Percentiles rank a stretch among this genome's conserved stretches.
phyloP scores from a whole-genome alignment of 2,888 invertebrate genomes.

The Tenthredo livida region DNA sequence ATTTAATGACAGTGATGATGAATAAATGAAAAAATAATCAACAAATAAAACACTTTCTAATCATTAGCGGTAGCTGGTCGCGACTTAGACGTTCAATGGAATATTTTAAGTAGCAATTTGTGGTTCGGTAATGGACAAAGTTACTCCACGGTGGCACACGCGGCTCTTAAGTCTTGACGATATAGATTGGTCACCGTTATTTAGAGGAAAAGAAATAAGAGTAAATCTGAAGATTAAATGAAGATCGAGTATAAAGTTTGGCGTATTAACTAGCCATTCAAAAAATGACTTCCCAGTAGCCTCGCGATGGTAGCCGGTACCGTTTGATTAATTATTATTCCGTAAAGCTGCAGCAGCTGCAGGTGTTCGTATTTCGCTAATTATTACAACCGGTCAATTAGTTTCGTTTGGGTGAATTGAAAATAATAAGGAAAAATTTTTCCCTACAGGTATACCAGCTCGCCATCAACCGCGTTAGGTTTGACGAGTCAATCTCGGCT shows the following conservation, averaged over 20 bases:
- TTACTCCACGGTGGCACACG: conserved; percentile 20
- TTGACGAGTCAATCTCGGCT: conserved; percentile 73
- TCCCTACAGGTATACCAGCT: neutral
- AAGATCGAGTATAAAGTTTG: neutral
- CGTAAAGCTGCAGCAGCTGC: neutral
- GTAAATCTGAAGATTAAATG: neutral
- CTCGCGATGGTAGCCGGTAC: neutral
- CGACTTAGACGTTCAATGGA: conserved; percentile 34
- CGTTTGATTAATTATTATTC: conserved; percentile 19
- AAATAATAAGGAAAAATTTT: neutral
- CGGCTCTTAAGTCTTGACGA: neutral
- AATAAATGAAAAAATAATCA: neutral
- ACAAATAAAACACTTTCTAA: conserved; percentile 52
- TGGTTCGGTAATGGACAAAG: conserved; percentile 48
- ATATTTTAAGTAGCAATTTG: conserved; percentile 50
- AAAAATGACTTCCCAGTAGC: neutral
- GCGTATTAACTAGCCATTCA: neutral
- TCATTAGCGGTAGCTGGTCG: conserved; percentile 45
- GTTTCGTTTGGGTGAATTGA: neutral
- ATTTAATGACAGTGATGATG: conserved; percentile 23
- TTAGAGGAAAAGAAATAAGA: neutral
- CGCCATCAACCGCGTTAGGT: conserved; percentile 64
- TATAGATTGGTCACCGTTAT: conserved; percentile 13
- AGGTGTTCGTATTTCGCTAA: conserved; percentile 30
- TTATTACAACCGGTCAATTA: conserved; percentile 32